phyloP scores from a whole-genome alignment of 1,140 invertebrate species.

The Coptotermes formosanus region DNA sequence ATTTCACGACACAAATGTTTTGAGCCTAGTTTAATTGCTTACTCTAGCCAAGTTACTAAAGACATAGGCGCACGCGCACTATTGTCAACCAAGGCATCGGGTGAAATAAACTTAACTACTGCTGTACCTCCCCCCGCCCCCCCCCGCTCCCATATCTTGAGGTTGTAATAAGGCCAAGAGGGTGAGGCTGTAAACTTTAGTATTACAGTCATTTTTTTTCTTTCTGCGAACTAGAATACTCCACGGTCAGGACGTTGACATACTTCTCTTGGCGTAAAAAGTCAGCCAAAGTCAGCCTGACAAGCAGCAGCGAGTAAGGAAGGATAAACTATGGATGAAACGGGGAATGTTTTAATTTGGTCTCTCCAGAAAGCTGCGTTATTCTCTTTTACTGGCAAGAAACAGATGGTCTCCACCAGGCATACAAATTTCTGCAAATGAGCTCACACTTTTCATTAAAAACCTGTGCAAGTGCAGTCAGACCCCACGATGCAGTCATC shows the following conservation, averaged over 20 bases:
- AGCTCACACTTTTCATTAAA: slow-evolving; percentile 9
- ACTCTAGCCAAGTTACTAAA: not conserved
- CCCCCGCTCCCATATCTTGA: not conserved
- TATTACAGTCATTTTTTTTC: slow-evolving; percentile 1
- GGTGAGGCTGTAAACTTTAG: not conserved
- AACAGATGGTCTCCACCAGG: slow-evolving; percentile 10
- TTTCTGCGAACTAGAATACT: not conserved
- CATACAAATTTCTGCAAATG: slow-evolving; percentile 19
- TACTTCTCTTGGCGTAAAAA: not conserved
- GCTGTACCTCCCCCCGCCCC: not conserved
- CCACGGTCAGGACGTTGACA: not conserved
- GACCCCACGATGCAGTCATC: not conserved
- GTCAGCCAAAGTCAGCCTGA: not conserved
- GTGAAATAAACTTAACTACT: not conserved
- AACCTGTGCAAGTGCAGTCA: not conserved
- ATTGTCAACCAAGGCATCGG: not conserved
- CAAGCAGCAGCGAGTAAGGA: not conserved
- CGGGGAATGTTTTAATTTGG: slow-evolving; percentile 5
- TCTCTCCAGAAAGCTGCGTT: not conserved
- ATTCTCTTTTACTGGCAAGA: not conserved
- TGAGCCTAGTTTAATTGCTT: too few species aligned
- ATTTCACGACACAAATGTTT: too few species aligned
- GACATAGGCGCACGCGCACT: not conserved
- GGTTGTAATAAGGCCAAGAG: not conserved
- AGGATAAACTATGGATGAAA: not conserved